phyloP scores from a whole-genome alignment of 2,113 vertebrate species.

The Paradoxurus hermaphroditus region DNA sequence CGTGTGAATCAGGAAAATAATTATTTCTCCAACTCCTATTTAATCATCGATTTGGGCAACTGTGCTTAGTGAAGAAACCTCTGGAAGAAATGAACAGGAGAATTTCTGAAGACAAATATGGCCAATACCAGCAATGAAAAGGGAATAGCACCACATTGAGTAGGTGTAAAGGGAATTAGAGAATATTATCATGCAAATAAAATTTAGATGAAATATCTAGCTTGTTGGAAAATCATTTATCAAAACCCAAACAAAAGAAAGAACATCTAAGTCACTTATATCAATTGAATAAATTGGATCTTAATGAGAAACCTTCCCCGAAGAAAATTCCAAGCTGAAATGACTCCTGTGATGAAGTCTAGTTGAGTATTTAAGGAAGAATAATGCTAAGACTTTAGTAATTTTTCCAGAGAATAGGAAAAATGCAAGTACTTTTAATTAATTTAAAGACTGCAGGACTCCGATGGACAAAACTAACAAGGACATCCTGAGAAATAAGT shows the following conservation, averaged over 20 bases:
- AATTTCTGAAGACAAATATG: background rate
- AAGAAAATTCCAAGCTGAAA: background rate
- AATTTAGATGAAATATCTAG: background rate
- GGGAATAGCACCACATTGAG: background rate
- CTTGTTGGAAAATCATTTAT: background rate
- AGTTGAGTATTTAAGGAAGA: background rate
- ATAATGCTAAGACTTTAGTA: background rate
- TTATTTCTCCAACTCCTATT: background rate
- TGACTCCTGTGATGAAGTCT: background rate
- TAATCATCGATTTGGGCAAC: background rate
- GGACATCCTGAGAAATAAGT: background rate
- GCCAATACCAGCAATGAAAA: background rate
- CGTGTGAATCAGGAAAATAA: background rate
- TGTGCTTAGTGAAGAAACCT: background rate
- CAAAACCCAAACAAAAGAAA: background rate
- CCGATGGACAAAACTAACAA: background rate
- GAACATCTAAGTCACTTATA: background rate
- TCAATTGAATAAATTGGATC: background rate
- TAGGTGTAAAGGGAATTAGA: background rate
- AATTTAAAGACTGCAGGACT: background rate
- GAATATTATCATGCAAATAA: background rate
- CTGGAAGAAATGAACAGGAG: background rate
- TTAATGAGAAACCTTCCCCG: background rate
- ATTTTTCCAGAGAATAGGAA: background rate
- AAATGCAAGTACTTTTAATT: background rate